Evolutionary conservation across 2,113 vertebrate genomes (phyloP).

Genomic region (Microcebus tavaratra): DNA sequence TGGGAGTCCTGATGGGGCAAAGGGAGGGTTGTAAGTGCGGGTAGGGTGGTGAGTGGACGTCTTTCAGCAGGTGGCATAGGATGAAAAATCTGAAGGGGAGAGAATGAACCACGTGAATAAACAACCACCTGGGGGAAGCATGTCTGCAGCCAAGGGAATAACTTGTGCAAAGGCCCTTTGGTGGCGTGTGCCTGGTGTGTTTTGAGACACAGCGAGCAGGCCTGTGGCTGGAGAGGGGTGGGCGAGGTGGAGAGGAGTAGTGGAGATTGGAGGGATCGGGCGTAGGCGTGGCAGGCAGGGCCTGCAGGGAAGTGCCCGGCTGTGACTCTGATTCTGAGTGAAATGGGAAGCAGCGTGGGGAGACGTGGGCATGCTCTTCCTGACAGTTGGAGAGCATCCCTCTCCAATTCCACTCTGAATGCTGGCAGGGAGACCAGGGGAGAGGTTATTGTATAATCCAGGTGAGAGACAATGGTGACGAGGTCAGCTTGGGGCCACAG

Average conservation of each 20-base stretch:
- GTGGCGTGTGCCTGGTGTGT: too few relatives aligned
- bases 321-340: background rate
- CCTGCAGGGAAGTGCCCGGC: too few relatives aligned
- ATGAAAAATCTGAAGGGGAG: background rate
- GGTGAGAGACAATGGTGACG: background rate
- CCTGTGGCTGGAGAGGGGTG: background rate
- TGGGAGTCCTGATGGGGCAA: background rate
- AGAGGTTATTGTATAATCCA: background rate
- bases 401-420: background rate
- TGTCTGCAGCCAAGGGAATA: background rate
- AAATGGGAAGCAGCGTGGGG: background rate
- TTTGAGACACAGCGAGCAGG: background rate
- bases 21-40: background rate
- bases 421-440: background rate
- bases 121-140: too few relatives aligned
- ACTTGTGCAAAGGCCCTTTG: background rate
- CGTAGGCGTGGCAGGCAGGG: fast-evolving
- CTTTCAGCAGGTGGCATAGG: background rate
- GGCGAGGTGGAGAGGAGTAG: background rate
- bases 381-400: background rate
- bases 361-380: background rate
- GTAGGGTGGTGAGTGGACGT: background rate
- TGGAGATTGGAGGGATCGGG: background rate
- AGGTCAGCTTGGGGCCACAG: background rate
- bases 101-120: fast-evolving